A percentile compares a stretch with the other conserved stretches of the same genome.
Evolutionary conservation across 2,113 vertebrate species (phyloP).

Genomic region (Progne subis): DNA sequence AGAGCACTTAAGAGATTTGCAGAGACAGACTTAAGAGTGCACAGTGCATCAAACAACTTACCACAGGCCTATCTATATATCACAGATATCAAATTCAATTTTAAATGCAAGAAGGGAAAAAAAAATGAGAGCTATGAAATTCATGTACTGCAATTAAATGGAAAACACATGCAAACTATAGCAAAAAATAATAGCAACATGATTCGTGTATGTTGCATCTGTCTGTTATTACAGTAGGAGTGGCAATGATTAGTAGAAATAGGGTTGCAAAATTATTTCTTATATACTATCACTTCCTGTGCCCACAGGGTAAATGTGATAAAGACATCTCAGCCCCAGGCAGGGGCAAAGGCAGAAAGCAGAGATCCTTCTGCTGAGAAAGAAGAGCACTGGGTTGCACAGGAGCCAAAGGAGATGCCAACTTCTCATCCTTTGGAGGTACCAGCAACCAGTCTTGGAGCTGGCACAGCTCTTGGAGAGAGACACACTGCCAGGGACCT

Average conservation of each 20-base stretch:
- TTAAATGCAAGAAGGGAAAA: conserved; percentile 4
- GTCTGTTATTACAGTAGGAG: conserved; percentile 58
- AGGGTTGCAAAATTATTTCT: conserved; percentile 49
- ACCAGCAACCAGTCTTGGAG: not conserved
- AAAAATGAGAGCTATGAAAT: conserved; percentile 35
- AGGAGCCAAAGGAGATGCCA: not conserved
- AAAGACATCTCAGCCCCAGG: conserved; percentile 7
- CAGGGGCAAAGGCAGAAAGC: conserved; percentile 28
- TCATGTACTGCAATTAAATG: conserved; percentile 54
- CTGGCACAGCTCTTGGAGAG: not conserved
- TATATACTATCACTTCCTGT: conserved; percentile 51
- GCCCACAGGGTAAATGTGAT: conserved; percentile 1
- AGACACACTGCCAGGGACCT: not conserved
- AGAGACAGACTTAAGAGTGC: not conserved
- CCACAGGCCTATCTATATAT: conserved; percentile 20
- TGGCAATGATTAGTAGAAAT: conserved; percentile 59
- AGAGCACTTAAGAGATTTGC: conserved; percentile 11
- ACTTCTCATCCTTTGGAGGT: conserved; percentile 3
- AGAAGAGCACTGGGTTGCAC: not conserved
- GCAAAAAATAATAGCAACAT: conserved; percentile 59
- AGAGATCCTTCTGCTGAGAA: conserved; percentile 28
- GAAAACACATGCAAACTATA: conserved; percentile 56
- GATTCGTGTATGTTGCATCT: conserved; percentile 36
- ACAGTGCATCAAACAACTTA: not conserved
- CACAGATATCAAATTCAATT: conserved; percentile 31